Evolutionary conservation across 1,140 invertebrate genomes (phyloP).

Genomic region (Apocrypta bakeri): DNA sequence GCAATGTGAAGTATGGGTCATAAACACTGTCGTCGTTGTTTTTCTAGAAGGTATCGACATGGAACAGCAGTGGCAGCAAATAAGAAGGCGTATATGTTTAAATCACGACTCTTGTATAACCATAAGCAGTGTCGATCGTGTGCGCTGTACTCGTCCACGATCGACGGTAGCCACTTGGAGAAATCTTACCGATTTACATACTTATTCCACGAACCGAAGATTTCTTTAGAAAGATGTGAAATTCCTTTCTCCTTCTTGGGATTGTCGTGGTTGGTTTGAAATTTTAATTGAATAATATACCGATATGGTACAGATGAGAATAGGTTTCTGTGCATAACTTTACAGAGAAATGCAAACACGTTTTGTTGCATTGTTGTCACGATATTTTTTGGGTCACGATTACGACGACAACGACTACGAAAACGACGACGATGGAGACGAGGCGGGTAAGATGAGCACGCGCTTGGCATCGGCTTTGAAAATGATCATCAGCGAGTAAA

Average conservation of each 20-base stretch:
- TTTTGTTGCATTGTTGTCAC: too few species aligned
- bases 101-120: slow-evolving; percentile 17
- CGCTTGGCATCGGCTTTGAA: slow-evolving; percentile 40
- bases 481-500: slow-evolving; percentile 28
- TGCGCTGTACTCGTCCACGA: neutral
- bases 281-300: neutral
- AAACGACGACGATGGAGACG: too few species aligned
- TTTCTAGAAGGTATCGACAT: neutral
- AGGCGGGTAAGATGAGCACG: neutral
- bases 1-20: too few species aligned
- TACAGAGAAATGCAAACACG: too few species aligned
- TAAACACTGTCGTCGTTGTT: neutral
- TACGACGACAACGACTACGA: too few species aligned
- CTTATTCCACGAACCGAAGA: slow-evolving; percentile 59
- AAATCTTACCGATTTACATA: slow-evolving; percentile 57
- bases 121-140: neutral
- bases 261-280: neutral
- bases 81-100: neutral
- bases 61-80: neutral
- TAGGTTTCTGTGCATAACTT: neutral
- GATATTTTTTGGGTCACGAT: neutral
- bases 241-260: slow-evolving; percentile 53
- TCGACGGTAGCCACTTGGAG: neutral
- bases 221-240: slow-evolving; percentile 54
- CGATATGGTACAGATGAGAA: neutral